Evolutionary conservation across 2,888 invertebrate species (phyloP).

Genomic region (Steinernema hermaphroditum): DNA sequence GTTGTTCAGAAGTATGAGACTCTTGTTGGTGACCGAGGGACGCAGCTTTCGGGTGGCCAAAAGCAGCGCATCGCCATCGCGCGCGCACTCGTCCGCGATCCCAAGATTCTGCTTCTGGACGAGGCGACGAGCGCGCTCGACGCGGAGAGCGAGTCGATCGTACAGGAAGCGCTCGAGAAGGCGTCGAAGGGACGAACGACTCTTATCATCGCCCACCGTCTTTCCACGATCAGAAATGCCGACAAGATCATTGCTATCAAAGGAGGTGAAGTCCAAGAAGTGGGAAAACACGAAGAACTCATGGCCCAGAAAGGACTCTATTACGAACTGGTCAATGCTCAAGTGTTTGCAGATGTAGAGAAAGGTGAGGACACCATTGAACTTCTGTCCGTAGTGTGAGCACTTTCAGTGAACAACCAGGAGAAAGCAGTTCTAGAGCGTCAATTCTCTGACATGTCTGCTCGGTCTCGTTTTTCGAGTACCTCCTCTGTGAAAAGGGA

Average conservation of each 20-base stretch:
- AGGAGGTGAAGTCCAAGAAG: constrained; percentile 71
- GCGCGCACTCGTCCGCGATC: constrained; percentile 51
- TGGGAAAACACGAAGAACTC: constrained; percentile 76
- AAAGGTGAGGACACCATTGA: not conserved
- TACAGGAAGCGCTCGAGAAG: constrained; percentile 71
- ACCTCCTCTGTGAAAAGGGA: not conserved
- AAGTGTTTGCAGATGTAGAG: constrained; percentile 42
- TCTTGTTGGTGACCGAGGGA: constrained; percentile 46
- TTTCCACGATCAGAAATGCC: constrained; percentile 70
- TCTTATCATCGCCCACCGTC: constrained; percentile 69
- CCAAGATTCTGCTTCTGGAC: constrained; percentile 42
- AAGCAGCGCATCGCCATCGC: constrained; percentile 62
- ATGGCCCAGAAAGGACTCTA: constrained; percentile 75
- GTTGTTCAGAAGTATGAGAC: constrained; percentile 42
- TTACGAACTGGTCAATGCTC: constrained; percentile 69
- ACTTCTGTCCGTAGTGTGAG: not conserved
- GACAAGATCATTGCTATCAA: constrained; percentile 70
- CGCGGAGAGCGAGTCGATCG: constrained; percentile 52
- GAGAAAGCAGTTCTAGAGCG: constrained; percentile 1
- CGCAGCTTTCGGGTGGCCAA: constrained; percentile 45
- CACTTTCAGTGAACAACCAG: not conserved
- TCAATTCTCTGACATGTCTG: constrained; percentile 15
- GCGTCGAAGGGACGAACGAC: constrained; percentile 67
- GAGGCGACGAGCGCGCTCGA: constrained; percentile 44
- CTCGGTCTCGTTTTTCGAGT: constrained; percentile 11